These are phyloP conservation scores for Prionailurus viverrinus DNA, from an alignment of 2,113 vertebrate species.

Conservation along the genomic window DNA sequence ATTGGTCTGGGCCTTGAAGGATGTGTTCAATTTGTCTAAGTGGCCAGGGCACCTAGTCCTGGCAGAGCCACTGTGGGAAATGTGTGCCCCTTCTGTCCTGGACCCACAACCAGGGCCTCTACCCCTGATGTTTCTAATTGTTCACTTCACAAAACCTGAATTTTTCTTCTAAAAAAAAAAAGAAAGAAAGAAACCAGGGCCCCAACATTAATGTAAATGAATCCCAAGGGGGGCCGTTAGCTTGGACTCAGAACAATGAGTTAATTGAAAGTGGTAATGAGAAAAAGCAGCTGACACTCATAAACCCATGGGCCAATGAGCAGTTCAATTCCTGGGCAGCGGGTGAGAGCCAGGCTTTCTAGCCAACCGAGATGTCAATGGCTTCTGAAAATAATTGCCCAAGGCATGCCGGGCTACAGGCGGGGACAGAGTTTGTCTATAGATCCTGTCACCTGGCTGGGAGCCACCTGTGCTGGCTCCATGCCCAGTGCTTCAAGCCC, in stretches of 20 bases:
- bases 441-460: not conserved
- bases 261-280: constrained; percentile 63
- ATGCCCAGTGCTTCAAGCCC: not conserved
- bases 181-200: not conserved
- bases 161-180: constrained; percentile 1
- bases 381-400: constrained; percentile 37
- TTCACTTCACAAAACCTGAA: constrained; percentile 27
- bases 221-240: not conserved
- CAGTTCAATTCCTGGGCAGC: constrained; percentile 23
- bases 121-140: not conserved
- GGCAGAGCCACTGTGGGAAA: not conserved
- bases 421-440: not conserved
- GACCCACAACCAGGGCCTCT: not conserved
- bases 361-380: constrained; percentile 15
- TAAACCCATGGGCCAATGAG: constrained; percentile 37
- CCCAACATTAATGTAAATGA: constrained; percentile 36
- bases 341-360: not conserved
- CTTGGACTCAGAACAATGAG: constrained; percentile 42
- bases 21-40: not conserved
- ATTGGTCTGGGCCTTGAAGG: not conserved
- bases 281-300: not conserved
- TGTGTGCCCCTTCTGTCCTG: not conserved
- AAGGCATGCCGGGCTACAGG: not conserved
- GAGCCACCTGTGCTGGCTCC: not conserved
- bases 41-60: not conserved